Percentiles rank a stretch among this genome's conserved stretches.
These are phyloP conservation scores for Glaucomys volans DNA, from an alignment of 2,113 vertebrate species.

Conservation along the genomic window DNA sequence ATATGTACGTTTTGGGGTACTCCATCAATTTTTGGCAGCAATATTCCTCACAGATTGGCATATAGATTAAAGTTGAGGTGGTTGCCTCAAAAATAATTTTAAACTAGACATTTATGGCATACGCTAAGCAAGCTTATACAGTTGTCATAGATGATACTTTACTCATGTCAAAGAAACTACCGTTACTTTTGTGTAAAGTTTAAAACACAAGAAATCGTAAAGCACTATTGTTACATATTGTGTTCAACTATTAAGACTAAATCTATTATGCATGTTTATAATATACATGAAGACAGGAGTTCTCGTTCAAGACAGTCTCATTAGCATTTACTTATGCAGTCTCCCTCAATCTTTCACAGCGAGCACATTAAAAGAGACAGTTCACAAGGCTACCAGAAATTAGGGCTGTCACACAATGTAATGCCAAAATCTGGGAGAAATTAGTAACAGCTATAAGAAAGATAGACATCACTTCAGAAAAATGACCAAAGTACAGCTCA, in stretches of 20 bases:
- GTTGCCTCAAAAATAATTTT: slow-evolving; percentile 47
- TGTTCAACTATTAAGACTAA: slow-evolving; percentile 48
- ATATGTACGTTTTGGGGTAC: neutral
- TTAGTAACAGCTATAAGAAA: neutral
- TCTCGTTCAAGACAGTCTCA: neutral
- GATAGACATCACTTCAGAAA: neutral
- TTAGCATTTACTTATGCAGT: neutral
- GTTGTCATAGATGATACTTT: slow-evolving; percentile 57
- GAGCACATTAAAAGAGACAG: slow-evolving; percentile 11
- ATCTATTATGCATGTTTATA: neutral
- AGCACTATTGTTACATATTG: neutral
- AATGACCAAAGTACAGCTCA: neutral
- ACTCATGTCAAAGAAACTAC: slow-evolving; percentile 57
- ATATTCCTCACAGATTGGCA: slow-evolving; percentile 40
- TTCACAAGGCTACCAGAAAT: slow-evolving; percentile 15
- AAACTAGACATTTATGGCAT: slow-evolving; percentile 57
- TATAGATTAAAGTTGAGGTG: slow-evolving; percentile 57
- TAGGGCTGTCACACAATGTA: neutral
- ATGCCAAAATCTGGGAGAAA: slow-evolving; percentile 1
- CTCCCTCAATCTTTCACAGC: neutral
- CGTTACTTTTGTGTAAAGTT: slow-evolving; percentile 29
- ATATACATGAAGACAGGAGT: neutral
- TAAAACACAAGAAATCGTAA: slow-evolving; percentile 38
- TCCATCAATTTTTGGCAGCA: slow-evolving; percentile 51
- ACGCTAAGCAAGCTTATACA: slow-evolving; percentile 44